phyloP scores from a whole-genome alignment of 2,888 invertebrate genomes.

The Heliconius hortense region DNA sequence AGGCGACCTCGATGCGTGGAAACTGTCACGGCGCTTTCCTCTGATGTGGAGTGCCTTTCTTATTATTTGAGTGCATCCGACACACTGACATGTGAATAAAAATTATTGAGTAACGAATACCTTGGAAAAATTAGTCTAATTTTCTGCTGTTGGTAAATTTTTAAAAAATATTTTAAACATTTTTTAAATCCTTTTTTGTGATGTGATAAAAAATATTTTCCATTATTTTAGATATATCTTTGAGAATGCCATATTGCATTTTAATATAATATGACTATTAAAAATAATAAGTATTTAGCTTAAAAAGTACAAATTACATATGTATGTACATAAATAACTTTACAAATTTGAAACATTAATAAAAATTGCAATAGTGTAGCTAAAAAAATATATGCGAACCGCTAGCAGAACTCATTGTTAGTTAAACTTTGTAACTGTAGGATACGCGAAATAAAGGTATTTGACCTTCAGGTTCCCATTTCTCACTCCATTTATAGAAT shows the following conservation, averaged over 20 bases:
- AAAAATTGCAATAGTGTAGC: neutral
- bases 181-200: neutral
- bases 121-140: constrained; percentile 6
- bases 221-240: neutral
- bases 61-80: constrained; percentile 44
- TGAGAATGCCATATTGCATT: neutral
- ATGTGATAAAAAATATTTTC: neutral
- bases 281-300: neutral
- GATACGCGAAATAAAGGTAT: constrained; percentile 23
- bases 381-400: neutral
- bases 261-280: neutral
- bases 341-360: neutral
- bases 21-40: constrained; percentile 78
- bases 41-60: constrained; percentile 63
- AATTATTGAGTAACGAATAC: constrained; percentile 38
- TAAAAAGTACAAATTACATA: neutral
- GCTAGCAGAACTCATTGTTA: constrained; percentile 7
- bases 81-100: constrained; percentile 41
- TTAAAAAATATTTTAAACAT: neutral
- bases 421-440: constrained; percentile 12
- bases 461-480: constrained; percentile 33
- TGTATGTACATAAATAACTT: neutral
- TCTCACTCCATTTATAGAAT: constrained; percentile 34
- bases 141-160: neutral
- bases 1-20: constrained; percentile 73